phyloP scores from a whole-genome alignment of 2,113 vertebrate genomes.

The Odocoileus hemionus region DNA sequence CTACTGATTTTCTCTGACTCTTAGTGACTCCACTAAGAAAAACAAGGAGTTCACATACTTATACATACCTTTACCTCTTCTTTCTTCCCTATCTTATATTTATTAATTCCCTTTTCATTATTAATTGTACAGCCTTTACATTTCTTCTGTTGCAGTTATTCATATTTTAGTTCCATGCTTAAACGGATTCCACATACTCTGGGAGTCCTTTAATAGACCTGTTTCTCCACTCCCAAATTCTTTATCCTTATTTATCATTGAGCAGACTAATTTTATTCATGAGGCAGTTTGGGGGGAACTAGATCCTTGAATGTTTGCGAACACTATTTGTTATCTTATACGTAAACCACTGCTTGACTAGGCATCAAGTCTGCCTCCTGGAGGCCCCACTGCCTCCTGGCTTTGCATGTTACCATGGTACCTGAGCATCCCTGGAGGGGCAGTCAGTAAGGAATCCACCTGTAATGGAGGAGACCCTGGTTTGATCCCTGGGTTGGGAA shows the following conservation, averaged over 20 bases:
- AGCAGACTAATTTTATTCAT: neutral
- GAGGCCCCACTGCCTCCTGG: neutral
- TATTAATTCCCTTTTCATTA: neutral
- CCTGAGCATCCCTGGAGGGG: neutral
- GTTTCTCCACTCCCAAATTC: neutral
- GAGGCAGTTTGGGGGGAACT: neutral
- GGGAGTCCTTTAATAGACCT: neutral
- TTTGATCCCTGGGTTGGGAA: neutral
- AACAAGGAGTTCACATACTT: neutral
- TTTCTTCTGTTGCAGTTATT: neutral
- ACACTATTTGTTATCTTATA: neutral
- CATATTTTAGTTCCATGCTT: neutral
- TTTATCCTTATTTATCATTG: constrained; percentile 5
- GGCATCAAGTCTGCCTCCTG: neutral
- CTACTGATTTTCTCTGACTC: neutral
- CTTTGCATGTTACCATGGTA: neutral
- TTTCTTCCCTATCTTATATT: neutral
- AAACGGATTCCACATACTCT: neutral
- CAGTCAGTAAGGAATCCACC: neutral
- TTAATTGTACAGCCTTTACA: constrained; percentile 16
- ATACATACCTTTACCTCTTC: neutral
- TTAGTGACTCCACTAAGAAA: neutral
- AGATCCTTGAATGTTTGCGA: neutral
- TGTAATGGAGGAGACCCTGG: neutral
- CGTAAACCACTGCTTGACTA: neutral